These are phyloP conservation scores for Procambarus virginalis DNA, from an alignment of 1,140 invertebrate species.

Conservation along the genomic window DNA sequence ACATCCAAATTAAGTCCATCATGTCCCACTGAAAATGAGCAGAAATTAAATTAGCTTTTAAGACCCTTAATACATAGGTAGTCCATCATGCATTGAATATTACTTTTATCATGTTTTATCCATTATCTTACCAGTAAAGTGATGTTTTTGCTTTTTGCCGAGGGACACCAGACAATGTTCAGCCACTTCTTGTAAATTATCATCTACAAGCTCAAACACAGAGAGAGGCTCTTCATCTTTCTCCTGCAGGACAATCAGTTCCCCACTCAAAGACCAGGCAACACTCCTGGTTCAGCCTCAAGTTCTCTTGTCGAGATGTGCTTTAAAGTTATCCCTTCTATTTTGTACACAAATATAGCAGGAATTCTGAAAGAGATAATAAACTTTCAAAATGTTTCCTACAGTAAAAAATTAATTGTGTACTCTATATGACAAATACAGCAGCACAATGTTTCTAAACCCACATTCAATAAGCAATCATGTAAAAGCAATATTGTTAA, in stretches of 20 bases:
- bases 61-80: not conserved
- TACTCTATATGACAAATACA: not conserved
- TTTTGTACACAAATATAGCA: constrained; percentile 8
- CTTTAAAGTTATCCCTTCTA: not conserved
- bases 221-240: not conserved
- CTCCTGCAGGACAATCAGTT: not conserved
- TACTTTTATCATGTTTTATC: not conserved
- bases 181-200: not conserved
- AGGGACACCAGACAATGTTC: not conserved
- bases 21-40: not conserved
- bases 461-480: too few relatives aligned
- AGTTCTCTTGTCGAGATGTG: not conserved
- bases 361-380: constrained; percentile 13
- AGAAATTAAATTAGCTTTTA: not conserved
- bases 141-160: not conserved
- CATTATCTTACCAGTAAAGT: not conserved
- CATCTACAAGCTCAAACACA: not conserved
- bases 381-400: not conserved
- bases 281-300: not conserved
- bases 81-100: too few relatives aligned
- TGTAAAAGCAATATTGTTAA: too few relatives aligned
- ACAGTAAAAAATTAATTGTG: not conserved
- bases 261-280: not conserved
- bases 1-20: constrained; percentile 4
- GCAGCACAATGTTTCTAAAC: not conserved